phyloP scores from a whole-genome alignment of 2,888 invertebrate species.

The Apamea epomidion region DNA sequence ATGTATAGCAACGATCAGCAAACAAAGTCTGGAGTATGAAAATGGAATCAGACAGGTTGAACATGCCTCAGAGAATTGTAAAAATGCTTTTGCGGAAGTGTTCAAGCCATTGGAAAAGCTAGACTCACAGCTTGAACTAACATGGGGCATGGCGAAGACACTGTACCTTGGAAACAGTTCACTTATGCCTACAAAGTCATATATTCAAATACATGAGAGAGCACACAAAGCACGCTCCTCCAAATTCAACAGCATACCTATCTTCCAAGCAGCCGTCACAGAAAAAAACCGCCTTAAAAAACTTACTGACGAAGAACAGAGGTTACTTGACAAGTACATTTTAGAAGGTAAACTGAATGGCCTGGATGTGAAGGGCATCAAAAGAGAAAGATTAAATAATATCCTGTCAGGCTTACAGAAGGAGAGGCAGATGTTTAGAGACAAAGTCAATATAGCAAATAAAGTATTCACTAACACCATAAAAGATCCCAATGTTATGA shows the following conservation, averaged over 20 bases:
- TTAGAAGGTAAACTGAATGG: constrained; percentile 96
- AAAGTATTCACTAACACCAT: constrained; percentile 93
- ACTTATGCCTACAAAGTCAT: constrained; percentile 94
- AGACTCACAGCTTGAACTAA: constrained; percentile 93
- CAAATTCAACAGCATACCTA: constrained; percentile 93
- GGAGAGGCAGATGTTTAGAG: constrained; percentile 91
- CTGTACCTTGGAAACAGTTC: constrained; percentile 95
- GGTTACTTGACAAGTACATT: constrained; percentile 94
- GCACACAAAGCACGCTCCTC: constrained; percentile 93
- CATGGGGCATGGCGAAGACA: constrained; percentile 96
- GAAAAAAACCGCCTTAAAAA: constrained; percentile 85
- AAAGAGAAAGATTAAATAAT: constrained; percentile 84
- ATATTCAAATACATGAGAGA: constrained; percentile 94
- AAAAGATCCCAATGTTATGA: constrained; percentile 91
- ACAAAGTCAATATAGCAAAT: constrained; percentile 92
- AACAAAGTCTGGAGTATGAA: constrained; percentile 95
- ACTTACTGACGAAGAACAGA: constrained; percentile 91
- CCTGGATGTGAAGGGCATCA: constrained; percentile 91
- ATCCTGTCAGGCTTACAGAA: constrained; percentile 89
- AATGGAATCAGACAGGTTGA: constrained; percentile 93
- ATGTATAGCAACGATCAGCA: constrained; percentile 96
- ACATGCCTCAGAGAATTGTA: constrained; percentile 80
- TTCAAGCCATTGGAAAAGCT: constrained; percentile 94
- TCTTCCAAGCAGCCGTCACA: constrained; percentile 93
- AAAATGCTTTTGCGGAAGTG: constrained; percentile 92